These are phyloP conservation scores for Argopecten irradians DNA, from an alignment of 1,140 invertebrate species.

Conservation along the genomic window DNA sequence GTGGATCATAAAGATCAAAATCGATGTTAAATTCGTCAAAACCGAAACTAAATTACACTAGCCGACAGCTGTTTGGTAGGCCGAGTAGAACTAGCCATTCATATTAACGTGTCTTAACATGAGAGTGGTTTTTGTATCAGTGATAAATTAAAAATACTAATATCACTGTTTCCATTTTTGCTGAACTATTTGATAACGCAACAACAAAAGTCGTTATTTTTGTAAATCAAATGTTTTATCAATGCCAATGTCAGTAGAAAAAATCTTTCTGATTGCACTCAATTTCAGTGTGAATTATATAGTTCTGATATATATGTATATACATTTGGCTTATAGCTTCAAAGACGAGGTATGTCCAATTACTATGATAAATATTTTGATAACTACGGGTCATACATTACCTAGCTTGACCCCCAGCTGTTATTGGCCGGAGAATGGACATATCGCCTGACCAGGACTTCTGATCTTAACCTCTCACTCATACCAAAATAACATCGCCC, in stretches of 20 bases:
- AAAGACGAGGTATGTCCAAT: neutral
- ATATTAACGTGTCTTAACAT: too few species aligned
- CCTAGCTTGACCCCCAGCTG: neutral
- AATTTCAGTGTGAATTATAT: neutral
- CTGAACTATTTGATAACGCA: too few species aligned
- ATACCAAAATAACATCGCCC: slow-evolving; percentile 15
- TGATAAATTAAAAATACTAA: too few species aligned
- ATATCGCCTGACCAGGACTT: neutral
- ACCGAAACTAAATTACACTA: too few species aligned
- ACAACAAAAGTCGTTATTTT: neutral
- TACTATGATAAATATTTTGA: slow-evolving; percentile 13
- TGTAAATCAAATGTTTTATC: neutral
- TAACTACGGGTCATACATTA: slow-evolving; percentile 9
- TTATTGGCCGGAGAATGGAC: neutral
- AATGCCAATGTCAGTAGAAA: neutral
- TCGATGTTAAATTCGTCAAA: too few species aligned
- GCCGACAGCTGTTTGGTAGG: too few species aligned
- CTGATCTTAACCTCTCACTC: neutral
- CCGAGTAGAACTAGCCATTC: too few species aligned
- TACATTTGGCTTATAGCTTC: neutral
- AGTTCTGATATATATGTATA: neutral
- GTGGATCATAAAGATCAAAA: too few species aligned
- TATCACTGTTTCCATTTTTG: too few species aligned
- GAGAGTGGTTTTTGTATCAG: too few species aligned
- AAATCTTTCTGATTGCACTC: neutral